These are phyloP conservation scores for Volucella inflata DNA, from an alignment of 2,888 invertebrate species.

Conservation along the genomic window DNA sequence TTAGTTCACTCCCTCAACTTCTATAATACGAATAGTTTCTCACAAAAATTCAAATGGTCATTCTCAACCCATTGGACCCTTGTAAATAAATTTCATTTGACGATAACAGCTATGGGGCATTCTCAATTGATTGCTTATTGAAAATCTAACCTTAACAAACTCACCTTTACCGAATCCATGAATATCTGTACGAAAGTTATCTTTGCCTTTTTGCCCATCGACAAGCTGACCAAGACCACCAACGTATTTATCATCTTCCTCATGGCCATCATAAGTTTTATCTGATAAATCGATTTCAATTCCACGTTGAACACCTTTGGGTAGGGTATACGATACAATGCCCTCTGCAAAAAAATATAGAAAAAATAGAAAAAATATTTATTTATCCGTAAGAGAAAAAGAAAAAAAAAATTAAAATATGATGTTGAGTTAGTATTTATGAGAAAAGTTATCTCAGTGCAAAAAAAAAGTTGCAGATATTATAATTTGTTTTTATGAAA, in stretches of 20 bases:
- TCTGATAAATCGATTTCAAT: slow-evolving; percentile 91
- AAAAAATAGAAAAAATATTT: slow-evolving; percentile 35
- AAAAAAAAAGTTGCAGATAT: slow-evolving; percentile 40
- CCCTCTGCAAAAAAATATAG: slow-evolving; percentile 87
- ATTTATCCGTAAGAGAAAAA: slow-evolving; percentile 4
- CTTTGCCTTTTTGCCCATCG: slow-evolving; percentile 89
- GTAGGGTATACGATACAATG: slow-evolving; percentile 90
- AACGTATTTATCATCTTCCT: slow-evolving; percentile 86
- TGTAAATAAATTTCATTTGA: slow-evolving; percentile 26
- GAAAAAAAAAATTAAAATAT: slow-evolving; percentile 4
- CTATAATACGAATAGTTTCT: no score
- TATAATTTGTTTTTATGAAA: slow-evolving; percentile 56
- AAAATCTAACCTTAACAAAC: slow-evolving; percentile 48
- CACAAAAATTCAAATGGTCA: no score
- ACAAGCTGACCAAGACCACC: slow-evolving; percentile 91
- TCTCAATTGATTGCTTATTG: slow-evolving; percentile 37
- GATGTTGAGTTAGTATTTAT: no score
- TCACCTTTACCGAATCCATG: slow-evolving; percentile 88
- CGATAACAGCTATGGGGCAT: slow-evolving; percentile 3
- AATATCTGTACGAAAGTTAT: slow-evolving; percentile 88
- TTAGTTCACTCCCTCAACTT: no score
- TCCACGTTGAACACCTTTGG: slow-evolving; percentile 88
- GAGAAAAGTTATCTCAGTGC: not conserved
- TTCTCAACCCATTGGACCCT: not conserved
- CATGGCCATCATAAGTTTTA: slow-evolving; percentile 90